These are phyloP conservation scores for Formicarius rufipectus DNA, from an alignment of 2,113 vertebrate genomes.

Conservation along the genomic window DNA sequence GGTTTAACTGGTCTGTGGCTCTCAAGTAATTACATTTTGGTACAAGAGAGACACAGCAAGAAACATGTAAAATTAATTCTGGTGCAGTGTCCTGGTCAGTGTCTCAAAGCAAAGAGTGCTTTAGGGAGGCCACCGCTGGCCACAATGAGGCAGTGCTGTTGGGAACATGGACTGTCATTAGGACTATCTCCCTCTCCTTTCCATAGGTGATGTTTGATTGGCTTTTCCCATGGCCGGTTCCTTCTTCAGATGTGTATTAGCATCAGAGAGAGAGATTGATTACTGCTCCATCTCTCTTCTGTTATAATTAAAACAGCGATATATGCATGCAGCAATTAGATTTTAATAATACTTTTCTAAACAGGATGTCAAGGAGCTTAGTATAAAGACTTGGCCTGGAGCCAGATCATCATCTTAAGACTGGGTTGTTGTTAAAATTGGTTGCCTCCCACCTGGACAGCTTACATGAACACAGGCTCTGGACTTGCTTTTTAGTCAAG, in stretches of 20 bases:
- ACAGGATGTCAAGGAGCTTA: constrained; percentile 45
- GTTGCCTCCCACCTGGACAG: neutral
- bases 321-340: constrained; percentile 28
- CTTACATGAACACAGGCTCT: neutral
- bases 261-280: constrained; percentile 1
- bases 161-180: neutral
- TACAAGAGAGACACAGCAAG: neutral
- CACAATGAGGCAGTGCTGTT: neutral
- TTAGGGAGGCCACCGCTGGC: neutral
- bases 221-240: neutral
- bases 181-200: neutral
- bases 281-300: neutral
- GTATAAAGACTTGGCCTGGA: neutral
- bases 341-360: constrained; percentile 59
- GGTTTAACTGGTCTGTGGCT: constrained; percentile 11
- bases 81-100: neutral
- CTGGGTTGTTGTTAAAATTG: neutral
- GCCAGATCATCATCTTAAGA: neutral
- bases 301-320: constrained; percentile 47
- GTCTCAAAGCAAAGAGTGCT: neutral
- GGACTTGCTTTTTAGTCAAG: neutral
- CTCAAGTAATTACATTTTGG: constrained; percentile 43
- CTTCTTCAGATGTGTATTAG: neutral
- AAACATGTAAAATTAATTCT: constrained; percentile 23
- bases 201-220: neutral